These are phyloP conservation scores for Arothron firmamentum DNA, from an alignment of 2,113 vertebrate species.

Conservation along the genomic window DNA sequence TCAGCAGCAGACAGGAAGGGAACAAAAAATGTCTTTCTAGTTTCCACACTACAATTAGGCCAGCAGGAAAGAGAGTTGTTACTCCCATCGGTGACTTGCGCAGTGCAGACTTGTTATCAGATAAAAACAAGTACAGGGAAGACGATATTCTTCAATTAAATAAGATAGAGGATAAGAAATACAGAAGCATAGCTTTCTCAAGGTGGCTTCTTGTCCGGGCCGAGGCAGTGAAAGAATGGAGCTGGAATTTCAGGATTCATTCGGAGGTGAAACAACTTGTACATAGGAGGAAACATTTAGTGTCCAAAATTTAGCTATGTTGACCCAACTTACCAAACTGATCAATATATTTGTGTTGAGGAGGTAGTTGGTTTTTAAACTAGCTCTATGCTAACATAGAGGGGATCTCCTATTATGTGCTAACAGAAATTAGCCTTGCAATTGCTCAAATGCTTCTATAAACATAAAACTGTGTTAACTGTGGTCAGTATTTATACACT, in stretches of 20 bases:
- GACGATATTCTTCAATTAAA: constrained; percentile 8
- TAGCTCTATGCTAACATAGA: no score
- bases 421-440: no score
- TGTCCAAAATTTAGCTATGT: no score
- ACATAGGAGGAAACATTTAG: not conserved
- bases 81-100: constrained; percentile 41
- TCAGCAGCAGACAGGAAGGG: constrained; percentile 57
- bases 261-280: not conserved
- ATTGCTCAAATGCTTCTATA: no score
- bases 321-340: no score
- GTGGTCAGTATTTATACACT: no score
- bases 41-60: constrained; percentile 57
- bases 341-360: no score
- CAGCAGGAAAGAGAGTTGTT: constrained; percentile 58
- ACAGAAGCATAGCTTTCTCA: not conserved
- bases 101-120: constrained; percentile 24
- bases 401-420: no score
- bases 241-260: not conserved
- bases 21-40: constrained; percentile 48
- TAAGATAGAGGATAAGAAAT: constrained; percentile 19
- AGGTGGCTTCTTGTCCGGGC: constrained; percentile 1
- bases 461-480: no score
- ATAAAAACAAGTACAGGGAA: constrained; percentile 3
- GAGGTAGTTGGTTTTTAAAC: no score
- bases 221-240: not conserved